Percentiles rank a stretch among this genome's conserved stretches.
Conservation (phyloP, 1,140 invertebrate genomes). For the Gryllus bimaculatus region DNA sequence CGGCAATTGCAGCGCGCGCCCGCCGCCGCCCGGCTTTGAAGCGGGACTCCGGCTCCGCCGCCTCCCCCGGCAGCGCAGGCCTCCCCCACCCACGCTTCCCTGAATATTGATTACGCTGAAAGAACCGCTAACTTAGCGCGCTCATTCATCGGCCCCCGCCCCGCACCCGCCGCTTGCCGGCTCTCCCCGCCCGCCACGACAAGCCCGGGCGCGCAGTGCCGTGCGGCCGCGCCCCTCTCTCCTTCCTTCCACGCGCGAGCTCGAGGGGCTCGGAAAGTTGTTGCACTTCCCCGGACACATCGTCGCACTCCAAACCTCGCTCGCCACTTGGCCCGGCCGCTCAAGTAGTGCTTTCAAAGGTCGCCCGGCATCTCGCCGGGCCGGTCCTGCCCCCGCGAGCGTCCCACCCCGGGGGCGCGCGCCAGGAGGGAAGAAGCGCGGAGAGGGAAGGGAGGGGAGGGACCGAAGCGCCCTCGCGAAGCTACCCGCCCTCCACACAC, state of each 20-base stretch:
- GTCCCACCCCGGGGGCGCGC: neutral
- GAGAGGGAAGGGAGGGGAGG: too few species aligned
- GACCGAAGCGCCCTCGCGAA: neutral
- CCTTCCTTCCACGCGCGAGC: neutral
- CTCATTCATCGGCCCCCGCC: neutral
- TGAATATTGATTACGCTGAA: slow-evolving; percentile 1
- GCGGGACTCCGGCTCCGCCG: neutral
- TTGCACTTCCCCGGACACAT: neutral
- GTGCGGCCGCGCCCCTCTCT: neutral
- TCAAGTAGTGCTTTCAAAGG: slow-evolving; percentile 1
- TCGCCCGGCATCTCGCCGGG: neutral
- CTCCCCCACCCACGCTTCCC: too few species aligned
- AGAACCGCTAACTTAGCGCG: slow-evolving; percentile 2
- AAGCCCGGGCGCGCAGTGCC: too few species aligned
- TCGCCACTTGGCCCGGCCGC: neutral
- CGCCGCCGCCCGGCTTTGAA: slow-evolving; percentile 1
- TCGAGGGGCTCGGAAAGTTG: neutral
- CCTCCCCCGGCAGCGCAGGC: too few species aligned
- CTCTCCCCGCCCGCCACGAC: too few species aligned
- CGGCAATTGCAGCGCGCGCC: neutral
- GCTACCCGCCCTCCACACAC: neutral
- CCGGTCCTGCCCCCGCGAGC: neutral
- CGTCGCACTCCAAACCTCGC: neutral
- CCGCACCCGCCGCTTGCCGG: neutral
- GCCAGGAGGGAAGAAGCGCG: too few species aligned